Evolutionary conservation across 2,113 vertebrate species (phyloP).

Genomic region (Sapajus apella): DNA sequence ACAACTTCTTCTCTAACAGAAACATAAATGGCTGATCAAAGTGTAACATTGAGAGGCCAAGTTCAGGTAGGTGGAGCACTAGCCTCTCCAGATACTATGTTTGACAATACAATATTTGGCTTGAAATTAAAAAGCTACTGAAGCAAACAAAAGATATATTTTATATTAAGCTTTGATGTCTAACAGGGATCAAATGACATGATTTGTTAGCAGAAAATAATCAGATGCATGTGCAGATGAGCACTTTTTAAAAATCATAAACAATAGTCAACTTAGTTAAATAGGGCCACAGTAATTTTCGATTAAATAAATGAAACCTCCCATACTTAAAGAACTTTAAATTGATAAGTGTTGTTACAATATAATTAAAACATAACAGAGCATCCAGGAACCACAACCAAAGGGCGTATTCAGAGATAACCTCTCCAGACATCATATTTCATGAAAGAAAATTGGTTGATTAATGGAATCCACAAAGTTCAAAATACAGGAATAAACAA

Average conservation of each 20-base stretch:
- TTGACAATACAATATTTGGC: conserved; percentile 79
- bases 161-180: conserved; percentile 80
- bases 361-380: conserved; percentile 32
- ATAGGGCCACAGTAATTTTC: not conserved
- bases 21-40: conserved; percentile 92
- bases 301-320: not conserved
- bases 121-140: conserved; percentile 80
- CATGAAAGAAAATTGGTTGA: not conserved
- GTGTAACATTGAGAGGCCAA: conserved; percentile 81
- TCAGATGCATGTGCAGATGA: conserved; percentile 74
- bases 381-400: not conserved
- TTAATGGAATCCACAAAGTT: not conserved
- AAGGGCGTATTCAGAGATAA: conserved; percentile 1
- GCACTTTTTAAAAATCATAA: conserved; percentile 43
- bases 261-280: conserved; percentile 46
- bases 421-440: not conserved
- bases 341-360: conserved; percentile 28
- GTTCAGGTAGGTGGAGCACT: conserved; percentile 81
- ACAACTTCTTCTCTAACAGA: conserved; percentile 77
- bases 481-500: conserved; percentile 1
- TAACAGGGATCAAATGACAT: conserved; percentile 85
- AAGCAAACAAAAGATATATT: conserved; percentile 79
- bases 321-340: conserved; percentile 54
- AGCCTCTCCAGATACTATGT: conserved; percentile 78
- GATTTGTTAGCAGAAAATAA: conserved; percentile 84